These are phyloP conservation scores for Rosalia funebris DNA, from an alignment of 2,888 invertebrate genomes.

Conservation along the genomic window DNA sequence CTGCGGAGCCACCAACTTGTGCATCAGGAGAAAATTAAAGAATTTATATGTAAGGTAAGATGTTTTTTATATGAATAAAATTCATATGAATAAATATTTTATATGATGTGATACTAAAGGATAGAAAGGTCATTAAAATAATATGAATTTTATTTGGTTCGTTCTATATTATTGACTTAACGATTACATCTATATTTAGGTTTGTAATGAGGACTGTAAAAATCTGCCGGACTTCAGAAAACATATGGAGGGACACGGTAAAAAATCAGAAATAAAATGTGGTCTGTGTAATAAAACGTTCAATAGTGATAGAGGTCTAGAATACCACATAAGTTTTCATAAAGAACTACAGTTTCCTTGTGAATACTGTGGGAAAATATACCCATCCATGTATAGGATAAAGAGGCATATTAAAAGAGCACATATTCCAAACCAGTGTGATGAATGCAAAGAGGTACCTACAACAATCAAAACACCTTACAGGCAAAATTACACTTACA, in stretches of 20 bases:
- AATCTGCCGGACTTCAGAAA: conserved; percentile 42
- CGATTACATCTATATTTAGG: conserved; percentile 43
- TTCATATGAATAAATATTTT: background rate
- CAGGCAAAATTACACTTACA: background rate
- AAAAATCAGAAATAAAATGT: conserved; percentile 48
- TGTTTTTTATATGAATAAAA: background rate
- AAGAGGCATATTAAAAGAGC: conserved; percentile 53
- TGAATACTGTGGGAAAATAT: conserved; percentile 54
- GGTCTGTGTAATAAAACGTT: conserved; percentile 50
- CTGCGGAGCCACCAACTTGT: conserved; percentile 50
- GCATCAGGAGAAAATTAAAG: conserved; percentile 49
- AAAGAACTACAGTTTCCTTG: conserved; percentile 54
- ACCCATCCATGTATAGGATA: conserved; percentile 49
- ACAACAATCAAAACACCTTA: background rate
- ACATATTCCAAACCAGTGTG: conserved; percentile 53
- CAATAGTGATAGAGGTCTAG: conserved; percentile 48
- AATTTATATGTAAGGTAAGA: conserved; percentile 52
- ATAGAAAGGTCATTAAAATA: too few relatives aligned
- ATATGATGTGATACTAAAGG: too few relatives aligned
- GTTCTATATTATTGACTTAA: too few relatives aligned
- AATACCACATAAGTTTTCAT: conserved; percentile 50
- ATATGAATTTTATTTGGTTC: too few relatives aligned
- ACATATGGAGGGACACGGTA: conserved; percentile 49
- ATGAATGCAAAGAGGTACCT: conserved; percentile 49
- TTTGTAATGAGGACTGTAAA: conserved; percentile 46